Conservation (phyloP, 2,797 vertebrate genomes). For the Alosa sapidissima region DNA sequence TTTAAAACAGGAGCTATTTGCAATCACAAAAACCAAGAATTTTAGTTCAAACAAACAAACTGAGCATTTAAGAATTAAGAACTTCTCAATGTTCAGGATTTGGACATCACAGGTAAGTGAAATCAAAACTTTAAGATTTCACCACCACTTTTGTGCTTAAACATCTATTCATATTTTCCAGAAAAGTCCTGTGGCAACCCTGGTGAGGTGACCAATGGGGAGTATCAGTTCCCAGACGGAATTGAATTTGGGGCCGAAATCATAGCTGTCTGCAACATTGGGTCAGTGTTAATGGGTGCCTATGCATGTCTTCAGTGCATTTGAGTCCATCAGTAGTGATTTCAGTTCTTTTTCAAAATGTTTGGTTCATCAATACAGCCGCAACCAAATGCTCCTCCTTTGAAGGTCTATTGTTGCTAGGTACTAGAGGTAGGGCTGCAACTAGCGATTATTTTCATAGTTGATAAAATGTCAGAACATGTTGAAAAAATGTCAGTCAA, state of each 20-base stretch:
- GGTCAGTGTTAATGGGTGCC: background rate
- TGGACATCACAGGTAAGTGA: background rate
- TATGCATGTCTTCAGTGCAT: background rate
- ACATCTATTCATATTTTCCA: background rate
- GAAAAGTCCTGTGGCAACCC: background rate
- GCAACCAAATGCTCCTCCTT: background rate
- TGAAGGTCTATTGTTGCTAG: no score
- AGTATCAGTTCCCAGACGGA: background rate
- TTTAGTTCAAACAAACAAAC: no score
- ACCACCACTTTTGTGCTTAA: background rate
- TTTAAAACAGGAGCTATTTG: no score
- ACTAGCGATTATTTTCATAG: no score
- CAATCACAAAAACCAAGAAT: no score
- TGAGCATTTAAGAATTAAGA: no score
- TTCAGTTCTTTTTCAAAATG: no score
- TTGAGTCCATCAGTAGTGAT: background rate
- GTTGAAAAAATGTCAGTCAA: no score
- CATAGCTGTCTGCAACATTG: background rate
- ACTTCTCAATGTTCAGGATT: no score
- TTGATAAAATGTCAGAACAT: no score
- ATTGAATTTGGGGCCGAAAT: background rate
- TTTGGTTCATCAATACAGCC: background rate
- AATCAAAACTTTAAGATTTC: background rate
- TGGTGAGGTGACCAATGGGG: background rate
- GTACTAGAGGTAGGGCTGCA: no score